Conservation (phyloP, 2,113 vertebrate species). For the Hippocampus zosterae region DNA sequence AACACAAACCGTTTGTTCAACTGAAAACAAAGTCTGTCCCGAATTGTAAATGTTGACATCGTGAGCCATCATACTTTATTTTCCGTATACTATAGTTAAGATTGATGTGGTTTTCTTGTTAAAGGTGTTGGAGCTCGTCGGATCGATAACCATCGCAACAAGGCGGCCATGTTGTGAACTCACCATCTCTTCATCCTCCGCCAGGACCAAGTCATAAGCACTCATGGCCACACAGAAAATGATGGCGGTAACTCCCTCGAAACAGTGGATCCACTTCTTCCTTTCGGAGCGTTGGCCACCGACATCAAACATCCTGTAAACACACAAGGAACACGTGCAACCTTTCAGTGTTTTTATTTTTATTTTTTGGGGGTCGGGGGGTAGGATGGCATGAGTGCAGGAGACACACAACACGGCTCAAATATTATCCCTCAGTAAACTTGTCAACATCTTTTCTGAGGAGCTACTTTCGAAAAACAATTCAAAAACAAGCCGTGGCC, state of each 20-base stretch:
- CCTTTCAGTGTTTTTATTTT: conserved; percentile 1
- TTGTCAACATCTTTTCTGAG: not conserved
- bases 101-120: no score
- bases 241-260: conserved; percentile 96
- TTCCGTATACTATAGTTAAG: no score
- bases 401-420: not conserved
- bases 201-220: conserved; percentile 95
- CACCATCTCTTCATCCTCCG: conserved; percentile 99
- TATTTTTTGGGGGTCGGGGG: not conserved
- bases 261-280: conserved; percentile 98
- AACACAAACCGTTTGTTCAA: no score
- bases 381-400: not conserved
- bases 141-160: no score
- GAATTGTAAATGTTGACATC: no score
- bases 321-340: conserved; percentile 19
- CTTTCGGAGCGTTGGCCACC: conserved; percentile 90
- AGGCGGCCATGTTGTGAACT: conserved; percentile 24
- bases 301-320: conserved; percentile 90
- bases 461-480: not conserved
- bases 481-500: not conserved
- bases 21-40: no score
- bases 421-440: not conserved
- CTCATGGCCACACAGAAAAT: conserved; percentile 98
- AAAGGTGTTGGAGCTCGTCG: no score
- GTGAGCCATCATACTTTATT: no score